A percentile compares a stretch with the other conserved stretches of the same genome.
These are phyloP conservation scores for Latrodectus geometricus DNA, from an alignment of 1,140 invertebrate species.

Conservation along the genomic window DNA sequence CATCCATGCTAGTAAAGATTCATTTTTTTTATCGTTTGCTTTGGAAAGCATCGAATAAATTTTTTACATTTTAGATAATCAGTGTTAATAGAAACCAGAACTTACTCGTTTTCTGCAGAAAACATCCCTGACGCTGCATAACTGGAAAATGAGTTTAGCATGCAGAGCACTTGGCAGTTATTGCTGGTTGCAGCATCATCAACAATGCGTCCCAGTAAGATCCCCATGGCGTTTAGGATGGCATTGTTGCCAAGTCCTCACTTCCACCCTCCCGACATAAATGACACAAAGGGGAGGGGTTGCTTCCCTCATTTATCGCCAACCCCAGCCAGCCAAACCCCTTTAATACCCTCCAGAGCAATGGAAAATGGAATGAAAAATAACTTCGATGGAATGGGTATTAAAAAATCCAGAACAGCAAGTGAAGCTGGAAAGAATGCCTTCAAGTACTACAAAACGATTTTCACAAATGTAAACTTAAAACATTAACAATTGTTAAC, in stretches of 20 bases:
- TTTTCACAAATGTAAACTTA: not conserved
- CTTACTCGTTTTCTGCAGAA: too few species aligned
- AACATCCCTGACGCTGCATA: too few species aligned
- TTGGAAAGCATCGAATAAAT: too few species aligned
- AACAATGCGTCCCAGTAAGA: not conserved
- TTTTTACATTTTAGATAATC: too few species aligned
- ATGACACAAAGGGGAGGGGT: slow-evolving; percentile 1
- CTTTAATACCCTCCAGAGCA: not conserved
- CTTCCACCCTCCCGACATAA: not conserved
- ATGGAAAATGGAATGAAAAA: slow-evolving; percentile 2
- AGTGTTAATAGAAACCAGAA: too few species aligned
- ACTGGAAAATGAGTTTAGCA: not conserved
- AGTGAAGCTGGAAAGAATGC: not conserved
- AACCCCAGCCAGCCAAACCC: not conserved
- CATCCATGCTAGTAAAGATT: too few species aligned
- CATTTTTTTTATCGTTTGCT: too few species aligned
- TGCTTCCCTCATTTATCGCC: slow-evolving; percentile 24
- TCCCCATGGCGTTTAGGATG: not conserved
- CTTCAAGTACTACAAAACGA: not conserved
- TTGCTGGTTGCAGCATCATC: not conserved
- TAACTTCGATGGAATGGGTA: not conserved
- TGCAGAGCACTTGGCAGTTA: not conserved
- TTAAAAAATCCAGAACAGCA: not conserved
- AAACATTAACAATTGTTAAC: too few species aligned
- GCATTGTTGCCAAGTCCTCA: slow-evolving; percentile 27